phyloP scores from a whole-genome alignment of 1,140 invertebrate genomes.

The Meloidogyne hapla region DNA sequence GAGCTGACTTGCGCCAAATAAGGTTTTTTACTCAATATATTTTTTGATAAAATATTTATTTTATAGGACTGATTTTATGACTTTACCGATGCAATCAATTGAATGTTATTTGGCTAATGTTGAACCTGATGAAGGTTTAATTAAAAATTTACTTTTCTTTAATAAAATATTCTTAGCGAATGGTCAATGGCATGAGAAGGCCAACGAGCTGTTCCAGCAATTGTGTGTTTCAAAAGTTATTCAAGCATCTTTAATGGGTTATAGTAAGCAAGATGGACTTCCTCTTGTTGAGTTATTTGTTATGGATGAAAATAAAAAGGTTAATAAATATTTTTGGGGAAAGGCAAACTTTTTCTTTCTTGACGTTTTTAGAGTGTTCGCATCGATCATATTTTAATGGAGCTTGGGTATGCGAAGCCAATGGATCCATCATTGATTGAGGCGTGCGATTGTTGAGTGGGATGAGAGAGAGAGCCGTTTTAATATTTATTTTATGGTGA shows the following conservation, averaged over 20 bases:
- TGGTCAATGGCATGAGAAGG: conserved; percentile 48
- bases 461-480: background rate
- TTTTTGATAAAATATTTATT: background rate
- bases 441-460: conserved; percentile 5
- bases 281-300: conserved; percentile 46
- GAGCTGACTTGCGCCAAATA: conserved; percentile 78
- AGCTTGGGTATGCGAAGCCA: conserved; percentile 42
- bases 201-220: conserved; percentile 46
- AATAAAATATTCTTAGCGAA: conserved; percentile 30
- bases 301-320: conserved; percentile 51
- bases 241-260: conserved; percentile 48
- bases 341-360: conserved; percentile 15
- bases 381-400: conserved; percentile 47
- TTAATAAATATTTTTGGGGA: conserved; percentile 17
- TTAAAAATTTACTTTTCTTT: background rate
- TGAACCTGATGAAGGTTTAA: conserved; percentile 72
- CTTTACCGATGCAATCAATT: conserved; percentile 88
- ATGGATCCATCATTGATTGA: conserved; percentile 42
- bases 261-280: conserved; percentile 42
- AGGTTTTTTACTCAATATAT: conserved; percentile 48
- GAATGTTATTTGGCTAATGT: conserved; percentile 88
- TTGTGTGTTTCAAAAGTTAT: conserved; percentile 47
- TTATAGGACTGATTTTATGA: conserved; percentile 75
- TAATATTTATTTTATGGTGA: conserved; percentile 1
- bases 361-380: conserved; percentile 43